Evolutionary conservation across 2,888 invertebrate genomes (phyloP), one percentile per base, ranked within the genome.

Genomic region (Unio pictorum): DNA sequence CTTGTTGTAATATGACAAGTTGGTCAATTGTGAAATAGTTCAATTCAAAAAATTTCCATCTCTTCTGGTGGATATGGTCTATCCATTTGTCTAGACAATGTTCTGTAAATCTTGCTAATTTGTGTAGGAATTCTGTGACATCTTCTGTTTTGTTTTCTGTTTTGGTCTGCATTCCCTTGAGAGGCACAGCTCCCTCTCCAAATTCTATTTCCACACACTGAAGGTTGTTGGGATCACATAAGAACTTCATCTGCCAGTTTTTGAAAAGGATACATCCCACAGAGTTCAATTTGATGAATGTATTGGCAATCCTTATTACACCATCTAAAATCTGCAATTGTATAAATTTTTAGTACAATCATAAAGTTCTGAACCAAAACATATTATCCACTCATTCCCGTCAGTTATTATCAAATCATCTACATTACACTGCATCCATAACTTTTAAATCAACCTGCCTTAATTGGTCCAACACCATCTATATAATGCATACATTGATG

Each of bases 11-110:
- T 30, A 85, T 80, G 11, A 87, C 84, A 18, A 87, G 73, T 73
- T 87, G 87, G 61, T 83, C 82, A 11, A 84, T 83, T 11, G 85
- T 85, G 76, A 77, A 87, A 71, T 78, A 78, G 69, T 87, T 87
- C 64, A 87, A 77, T n/a, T 78, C 75, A 18, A 72, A 68, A 62
- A 75, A 83, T 20, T 77, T 60, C 15, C 64, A 62, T 28, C 86
- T 68, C 59, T 82, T 78, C 3, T 75, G 58, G 7, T 69, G 76
- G 18, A 86, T 79, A 69, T 83, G 79, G 6, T 78, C 26, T 18
- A 79, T 64, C 86, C 86, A 86, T 54, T 80, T 78, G 5, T 71
- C 68, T 34, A 79, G 70, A 63, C 84, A 86, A 8, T 64, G 56
- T 57, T 86, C 84, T 69, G 85, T 74, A 65, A 84, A 83, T 11